Conservation (phyloP, 2,888 invertebrate species). For the Epinotia brunnichana region DNA sequence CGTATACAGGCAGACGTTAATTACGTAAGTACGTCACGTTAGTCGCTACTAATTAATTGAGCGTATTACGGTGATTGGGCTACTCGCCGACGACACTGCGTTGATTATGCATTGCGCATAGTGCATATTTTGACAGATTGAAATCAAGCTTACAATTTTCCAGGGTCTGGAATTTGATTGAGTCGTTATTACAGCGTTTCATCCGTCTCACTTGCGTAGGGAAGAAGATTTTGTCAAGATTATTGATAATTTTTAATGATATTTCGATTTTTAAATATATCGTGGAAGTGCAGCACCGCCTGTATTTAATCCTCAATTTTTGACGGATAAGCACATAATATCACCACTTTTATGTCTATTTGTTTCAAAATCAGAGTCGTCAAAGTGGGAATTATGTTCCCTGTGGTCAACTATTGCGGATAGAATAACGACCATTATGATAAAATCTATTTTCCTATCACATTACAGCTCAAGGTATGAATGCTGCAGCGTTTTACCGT, state of each 20-base stretch:
- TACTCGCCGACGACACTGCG: neutral
- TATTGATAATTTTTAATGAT: no score
- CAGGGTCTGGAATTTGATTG: neutral
- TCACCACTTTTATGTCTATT: no score
- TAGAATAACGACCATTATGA: no score
- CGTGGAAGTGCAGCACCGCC: neutral
- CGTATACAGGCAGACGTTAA: conserved; percentile 54
- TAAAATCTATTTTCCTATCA: neutral
- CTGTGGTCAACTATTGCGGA: no score
- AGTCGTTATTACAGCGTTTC: neutral
- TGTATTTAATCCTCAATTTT: neutral
- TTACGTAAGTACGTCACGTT: conserved; percentile 77
- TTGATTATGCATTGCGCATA: conserved; percentile 12
- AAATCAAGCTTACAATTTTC: neutral
- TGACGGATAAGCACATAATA: neutral
- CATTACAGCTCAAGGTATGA: neutral
- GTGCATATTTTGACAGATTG: conserved; percentile 10
- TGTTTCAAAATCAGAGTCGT: no score
- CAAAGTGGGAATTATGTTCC: no score
- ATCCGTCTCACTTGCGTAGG: no score
- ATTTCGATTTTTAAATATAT: neutral
- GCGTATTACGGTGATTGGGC: conserved; percentile 72
- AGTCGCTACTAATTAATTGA: conserved; percentile 75
- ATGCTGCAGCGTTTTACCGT: neutral
- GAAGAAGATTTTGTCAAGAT: no score